phyloP scores from a whole-genome alignment of 37 sponge, comb jelly and placozoan species.

The Amphimedon queenslandica region DNA sequence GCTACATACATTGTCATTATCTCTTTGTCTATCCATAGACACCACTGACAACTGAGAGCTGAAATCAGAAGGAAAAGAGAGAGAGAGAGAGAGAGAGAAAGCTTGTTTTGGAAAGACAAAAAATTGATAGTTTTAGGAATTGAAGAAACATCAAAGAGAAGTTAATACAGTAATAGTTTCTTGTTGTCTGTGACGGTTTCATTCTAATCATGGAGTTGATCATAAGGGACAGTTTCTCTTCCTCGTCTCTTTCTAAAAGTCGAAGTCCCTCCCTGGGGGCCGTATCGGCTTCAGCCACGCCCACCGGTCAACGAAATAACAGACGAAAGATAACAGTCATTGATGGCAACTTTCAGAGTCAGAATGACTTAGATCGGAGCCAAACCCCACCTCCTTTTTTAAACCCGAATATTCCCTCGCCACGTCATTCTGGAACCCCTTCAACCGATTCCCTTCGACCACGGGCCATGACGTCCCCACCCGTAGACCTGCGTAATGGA shows the following conservation, averaged over 20 bases:
- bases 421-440: neutral
- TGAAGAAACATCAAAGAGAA: too few relatives aligned
- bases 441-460: neutral
- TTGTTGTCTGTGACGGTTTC: too few relatives aligned
- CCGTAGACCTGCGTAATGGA: neutral
- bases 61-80: too few relatives aligned
- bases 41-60: too few relatives aligned
- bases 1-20: too few relatives aligned
- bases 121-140: too few relatives aligned
- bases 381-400: neutral
- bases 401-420: neutral
- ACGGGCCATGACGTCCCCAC: neutral
- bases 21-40: too few relatives aligned
- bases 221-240: neutral
- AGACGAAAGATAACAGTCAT: neutral
- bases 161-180: too few relatives aligned
- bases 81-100: too few relatives aligned
- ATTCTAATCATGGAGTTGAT: too few relatives aligned
- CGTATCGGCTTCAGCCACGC: neutral
- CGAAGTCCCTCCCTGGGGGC: neutral
- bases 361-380: neutral
- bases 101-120: too few relatives aligned
- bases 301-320: neutral
- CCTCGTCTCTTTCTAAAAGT: neutral
- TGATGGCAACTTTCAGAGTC: conserved; percentile 5